Evolutionary conservation across 2,888 invertebrate genomes (phyloP), one percentile per base, ranked within the genome.

Genomic region (Hipparchia semele): DNA sequence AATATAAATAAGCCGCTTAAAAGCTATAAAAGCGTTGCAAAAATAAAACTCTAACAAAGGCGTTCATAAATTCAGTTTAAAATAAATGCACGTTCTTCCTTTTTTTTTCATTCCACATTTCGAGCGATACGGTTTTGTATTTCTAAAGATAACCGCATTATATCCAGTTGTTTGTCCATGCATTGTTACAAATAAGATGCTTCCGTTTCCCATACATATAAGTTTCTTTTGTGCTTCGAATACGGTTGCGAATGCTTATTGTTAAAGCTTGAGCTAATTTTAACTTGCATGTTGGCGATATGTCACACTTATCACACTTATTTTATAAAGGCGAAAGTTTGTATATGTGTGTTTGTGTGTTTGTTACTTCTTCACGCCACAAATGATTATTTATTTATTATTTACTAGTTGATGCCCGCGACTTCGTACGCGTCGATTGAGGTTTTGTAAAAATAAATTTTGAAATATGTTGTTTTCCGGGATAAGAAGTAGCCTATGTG

Each of bases 131-230:
- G 59, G 53, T 62, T 53, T 33, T 58, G 49, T 72, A 69, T 65
- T 62, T 64, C 58, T 65, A 58, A 69, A 69, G 62, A 56, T 62
- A 70, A 62, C 61, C 56, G 68, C 71, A 49, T 68, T 68, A 72
- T 68, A 64, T 72, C 64, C 64, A 64, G 39, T 59, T 59, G 64
- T 68, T 62, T 68, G 72, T 68, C 58, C 68, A 59, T 74, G 68
- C 60, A 71, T 74, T 74, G 71, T 71, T 73, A 68, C 59, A 68
- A 68, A 68, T 68, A 68, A 71, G 73, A 64, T 51, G 68, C 62
- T 74, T 74, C 74, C 74, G 74, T 71, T 65, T 71, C 64, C 65
- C 54, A 74, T 68, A 71, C 68, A 74, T 68, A 71, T 65, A 68
- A 68, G 68, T 71, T 58, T 71, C 71, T 65, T 68, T 73, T 68